Evolutionary conservation across 2,888 invertebrate genomes (phyloP).

Genomic region (Nysson spinosus): DNA sequence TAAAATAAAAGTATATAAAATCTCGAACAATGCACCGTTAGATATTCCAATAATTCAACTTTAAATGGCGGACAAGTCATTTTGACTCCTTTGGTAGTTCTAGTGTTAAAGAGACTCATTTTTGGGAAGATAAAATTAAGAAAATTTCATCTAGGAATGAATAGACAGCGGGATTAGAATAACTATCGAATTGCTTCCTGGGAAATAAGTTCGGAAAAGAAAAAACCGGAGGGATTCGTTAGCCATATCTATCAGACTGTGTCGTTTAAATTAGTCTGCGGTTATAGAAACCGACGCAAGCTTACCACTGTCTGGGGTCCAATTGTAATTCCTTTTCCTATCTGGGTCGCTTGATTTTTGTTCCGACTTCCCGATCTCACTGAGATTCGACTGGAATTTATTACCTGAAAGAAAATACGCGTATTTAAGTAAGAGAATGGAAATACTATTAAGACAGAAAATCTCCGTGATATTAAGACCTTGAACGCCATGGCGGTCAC

Average conservation of each 20-base stretch:
- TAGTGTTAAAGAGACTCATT: too few species aligned
- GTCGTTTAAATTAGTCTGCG: constrained; percentile 35
- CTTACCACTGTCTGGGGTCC: constrained; percentile 70
- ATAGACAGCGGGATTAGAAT: not conserved
- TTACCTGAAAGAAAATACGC: constrained; percentile 64
- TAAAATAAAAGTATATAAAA: too few species aligned
- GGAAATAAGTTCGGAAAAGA: not conserved
- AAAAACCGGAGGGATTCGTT: constrained; percentile 4
- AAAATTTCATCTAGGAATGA: not conserved
- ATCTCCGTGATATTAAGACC: not conserved
- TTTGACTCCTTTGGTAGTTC: too few species aligned
- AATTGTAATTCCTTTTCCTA: constrained; percentile 70
- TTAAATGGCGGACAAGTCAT: too few species aligned
- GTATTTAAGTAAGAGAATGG: constrained; percentile 10
- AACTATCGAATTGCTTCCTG: constrained; percentile 3
- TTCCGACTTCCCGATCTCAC: constrained; percentile 77
- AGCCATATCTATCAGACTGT: constrained; percentile 16
- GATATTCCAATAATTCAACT: too few species aligned
- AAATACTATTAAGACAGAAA: too few species aligned
- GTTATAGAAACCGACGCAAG: constrained; percentile 35
- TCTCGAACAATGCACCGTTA: too few species aligned
- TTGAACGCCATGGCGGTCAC: too few species aligned
- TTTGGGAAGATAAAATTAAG: not conserved
- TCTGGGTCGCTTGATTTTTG: constrained; percentile 72
- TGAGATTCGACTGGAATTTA: constrained; percentile 75